A percentile compares a stretch with the other conserved stretches of the same genome.
Conservation (phyloP, 2,888 invertebrate genomes). For the Oxytorus armatus region DNA sequence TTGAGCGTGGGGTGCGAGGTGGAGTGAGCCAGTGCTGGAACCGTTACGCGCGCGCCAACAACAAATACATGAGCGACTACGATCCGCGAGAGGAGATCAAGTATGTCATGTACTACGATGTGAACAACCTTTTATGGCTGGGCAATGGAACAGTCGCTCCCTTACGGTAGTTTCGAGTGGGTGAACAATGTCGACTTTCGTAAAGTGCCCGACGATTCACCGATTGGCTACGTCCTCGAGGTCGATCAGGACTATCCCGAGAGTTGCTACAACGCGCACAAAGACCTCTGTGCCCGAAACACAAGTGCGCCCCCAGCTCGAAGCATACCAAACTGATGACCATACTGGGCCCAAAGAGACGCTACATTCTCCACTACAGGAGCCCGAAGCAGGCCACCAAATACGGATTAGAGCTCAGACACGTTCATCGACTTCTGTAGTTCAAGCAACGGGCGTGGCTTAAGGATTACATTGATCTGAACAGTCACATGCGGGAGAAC, state of each 20-base stretch:
- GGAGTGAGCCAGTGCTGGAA: constrained; percentile 76
- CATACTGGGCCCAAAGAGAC: not conserved
- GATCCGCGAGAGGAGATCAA: constrained; percentile 33
- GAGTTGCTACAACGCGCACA: constrained; percentile 75
- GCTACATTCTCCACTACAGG: constrained; percentile 64
- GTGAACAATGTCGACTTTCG: constrained; percentile 26
- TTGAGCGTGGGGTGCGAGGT: constrained; percentile 67
- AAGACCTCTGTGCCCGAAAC: constrained; percentile 74
- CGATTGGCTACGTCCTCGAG: constrained; percentile 80
- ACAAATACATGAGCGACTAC: constrained; percentile 64
- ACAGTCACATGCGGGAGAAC: constrained; percentile 76
- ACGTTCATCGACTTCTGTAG: constrained; percentile 77
- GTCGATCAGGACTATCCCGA: constrained; percentile 83
- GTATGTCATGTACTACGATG: constrained; percentile 63
- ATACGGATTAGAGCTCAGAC: constrained; percentile 64
- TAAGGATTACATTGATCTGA: constrained; percentile 80
- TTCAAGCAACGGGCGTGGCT: constrained; percentile 81
- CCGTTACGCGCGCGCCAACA: constrained; percentile 71
- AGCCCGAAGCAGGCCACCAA: constrained; percentile 44
- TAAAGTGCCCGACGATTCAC: constrained; percentile 49
- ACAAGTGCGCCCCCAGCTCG: constrained; percentile 1
- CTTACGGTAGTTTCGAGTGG: constrained; percentile 75
- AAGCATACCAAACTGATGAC: not conserved
- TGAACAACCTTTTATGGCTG: constrained; percentile 60
- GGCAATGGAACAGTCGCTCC: constrained; percentile 43